phyloP scores from a whole-genome alignment of 2,888 invertebrate genomes.

The Tachina grossa region DNA sequence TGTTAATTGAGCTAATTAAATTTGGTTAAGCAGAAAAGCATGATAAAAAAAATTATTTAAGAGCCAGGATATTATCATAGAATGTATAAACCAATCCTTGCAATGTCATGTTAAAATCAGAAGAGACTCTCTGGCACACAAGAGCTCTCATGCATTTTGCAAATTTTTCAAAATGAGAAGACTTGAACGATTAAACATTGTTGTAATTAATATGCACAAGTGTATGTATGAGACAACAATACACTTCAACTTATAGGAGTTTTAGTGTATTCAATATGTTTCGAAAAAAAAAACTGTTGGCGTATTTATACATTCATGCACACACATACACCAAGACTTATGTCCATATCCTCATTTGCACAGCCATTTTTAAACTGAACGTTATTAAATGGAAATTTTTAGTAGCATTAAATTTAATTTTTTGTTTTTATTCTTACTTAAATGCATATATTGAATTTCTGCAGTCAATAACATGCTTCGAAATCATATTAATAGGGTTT shows the following conservation, averaged over 20 bases:
- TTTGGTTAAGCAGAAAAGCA: not conserved
- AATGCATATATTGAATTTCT: not conserved
- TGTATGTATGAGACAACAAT: not conserved
- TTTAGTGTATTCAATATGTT: not conserved
- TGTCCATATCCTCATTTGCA: not conserved
- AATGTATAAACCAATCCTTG: not conserved
- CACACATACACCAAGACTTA: not conserved
- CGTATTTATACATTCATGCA: not conserved
- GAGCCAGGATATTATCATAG: not conserved
- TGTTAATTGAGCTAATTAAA: constrained; percentile 29
- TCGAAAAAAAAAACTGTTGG: not conserved
- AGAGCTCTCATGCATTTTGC: constrained; percentile 16
- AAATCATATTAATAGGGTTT: not conserved
- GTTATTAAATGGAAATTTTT: not conserved
- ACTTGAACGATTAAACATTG: constrained; percentile 35
- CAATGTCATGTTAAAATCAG: constrained; percentile 1
- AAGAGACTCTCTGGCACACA: not conserved
- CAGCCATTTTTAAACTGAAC: constrained; percentile 29
- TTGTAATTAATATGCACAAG: not conserved
- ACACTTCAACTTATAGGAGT: not conserved
- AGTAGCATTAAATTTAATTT: not conserved
- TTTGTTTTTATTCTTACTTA: not conserved
- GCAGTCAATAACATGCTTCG: not conserved
- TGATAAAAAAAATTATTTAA: not conserved
- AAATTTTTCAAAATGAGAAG: constrained; percentile 28